These are phyloP conservation scores for Syngnathus floridae DNA, from an alignment of 2,113 vertebrate species.

Conservation along the genomic window DNA sequence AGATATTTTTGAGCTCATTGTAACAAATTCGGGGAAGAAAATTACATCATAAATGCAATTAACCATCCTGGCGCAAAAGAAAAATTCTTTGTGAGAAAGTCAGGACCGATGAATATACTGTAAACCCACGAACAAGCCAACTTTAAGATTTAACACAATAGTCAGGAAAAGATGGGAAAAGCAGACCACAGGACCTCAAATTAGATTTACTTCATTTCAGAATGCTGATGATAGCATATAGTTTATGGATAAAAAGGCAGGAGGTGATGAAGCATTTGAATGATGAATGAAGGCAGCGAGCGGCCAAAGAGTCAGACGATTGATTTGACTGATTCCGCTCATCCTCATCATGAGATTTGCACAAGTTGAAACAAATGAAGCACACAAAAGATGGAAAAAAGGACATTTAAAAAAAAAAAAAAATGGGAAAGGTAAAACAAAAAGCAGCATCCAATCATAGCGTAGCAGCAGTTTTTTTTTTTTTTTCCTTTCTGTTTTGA, in stretches of 20 bases:
- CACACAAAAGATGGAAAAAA: neutral
- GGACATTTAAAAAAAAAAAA: neutral
- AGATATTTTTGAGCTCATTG: neutral
- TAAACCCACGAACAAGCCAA: neutral
- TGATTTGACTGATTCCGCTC: constrained; percentile 5
- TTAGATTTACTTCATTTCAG: constrained; percentile 9
- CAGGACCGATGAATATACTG: neutral
- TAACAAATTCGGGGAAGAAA: neutral
- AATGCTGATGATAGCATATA: neutral
- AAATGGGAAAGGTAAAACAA: neutral
- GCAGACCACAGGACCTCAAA: neutral
- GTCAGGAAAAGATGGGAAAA: neutral
- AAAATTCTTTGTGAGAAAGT: neutral
- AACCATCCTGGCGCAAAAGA: neutral
- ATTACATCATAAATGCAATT: neutral
- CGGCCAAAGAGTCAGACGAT: constrained; percentile 2
- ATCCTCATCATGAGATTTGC: neutral
- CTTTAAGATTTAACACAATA: neutral
- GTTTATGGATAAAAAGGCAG: neutral
- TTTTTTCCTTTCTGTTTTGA: too few species aligned
- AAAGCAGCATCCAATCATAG: constrained; percentile 34
- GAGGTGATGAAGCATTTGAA: neutral
- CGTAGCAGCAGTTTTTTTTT: constrained; percentile 43
- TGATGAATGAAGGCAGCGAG: neutral
- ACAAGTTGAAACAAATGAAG: neutral